Percentiles rank a stretch among this genome's conserved stretches.
Conservation (phyloP, 2,797 vertebrate genomes). For the Tiaroga cobitis region DNA sequence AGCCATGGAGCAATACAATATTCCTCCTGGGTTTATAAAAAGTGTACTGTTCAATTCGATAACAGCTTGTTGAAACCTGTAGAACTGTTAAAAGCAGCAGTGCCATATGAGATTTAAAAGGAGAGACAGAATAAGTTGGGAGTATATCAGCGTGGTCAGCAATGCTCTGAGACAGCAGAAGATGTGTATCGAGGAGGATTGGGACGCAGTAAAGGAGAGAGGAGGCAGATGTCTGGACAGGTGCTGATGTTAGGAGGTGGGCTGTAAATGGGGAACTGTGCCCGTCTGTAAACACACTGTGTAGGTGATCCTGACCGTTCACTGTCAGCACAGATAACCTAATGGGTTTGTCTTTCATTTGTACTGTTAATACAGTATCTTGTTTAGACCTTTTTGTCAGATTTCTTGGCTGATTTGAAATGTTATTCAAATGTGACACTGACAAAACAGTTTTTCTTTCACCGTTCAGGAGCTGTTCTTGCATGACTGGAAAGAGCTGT, state of each 20-base stretch:
- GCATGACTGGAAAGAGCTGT: not conserved
- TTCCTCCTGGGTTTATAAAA: not conserved
- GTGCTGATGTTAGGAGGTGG: constrained; percentile 5
- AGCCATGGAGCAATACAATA: not conserved
- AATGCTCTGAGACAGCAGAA: not conserved
- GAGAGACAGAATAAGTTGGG: not conserved
- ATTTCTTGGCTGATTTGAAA: not conserved
- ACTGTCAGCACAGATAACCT: not conserved
- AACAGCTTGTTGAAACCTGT: not conserved
- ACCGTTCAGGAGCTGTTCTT: not conserved
- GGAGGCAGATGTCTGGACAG: constrained; percentile 1
- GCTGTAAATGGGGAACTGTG: not conserved
- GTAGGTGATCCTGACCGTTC: not conserved
- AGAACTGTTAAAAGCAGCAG: not conserved
- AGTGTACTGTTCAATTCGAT: not conserved
- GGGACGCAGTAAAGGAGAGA: not conserved
- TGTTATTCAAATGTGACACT: not conserved
- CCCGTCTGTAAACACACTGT: not conserved
- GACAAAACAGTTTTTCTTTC: not conserved
- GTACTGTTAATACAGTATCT: not conserved
- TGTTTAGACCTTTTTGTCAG: not conserved
- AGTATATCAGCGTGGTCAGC: not conserved
- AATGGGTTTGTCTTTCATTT: not conserved
- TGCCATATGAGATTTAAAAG: not conserved
- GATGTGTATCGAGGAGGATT: not conserved